Conservation (phyloP, 92 coral and sea anemone genomes). For the Phenganax stokvisi region DNA sequence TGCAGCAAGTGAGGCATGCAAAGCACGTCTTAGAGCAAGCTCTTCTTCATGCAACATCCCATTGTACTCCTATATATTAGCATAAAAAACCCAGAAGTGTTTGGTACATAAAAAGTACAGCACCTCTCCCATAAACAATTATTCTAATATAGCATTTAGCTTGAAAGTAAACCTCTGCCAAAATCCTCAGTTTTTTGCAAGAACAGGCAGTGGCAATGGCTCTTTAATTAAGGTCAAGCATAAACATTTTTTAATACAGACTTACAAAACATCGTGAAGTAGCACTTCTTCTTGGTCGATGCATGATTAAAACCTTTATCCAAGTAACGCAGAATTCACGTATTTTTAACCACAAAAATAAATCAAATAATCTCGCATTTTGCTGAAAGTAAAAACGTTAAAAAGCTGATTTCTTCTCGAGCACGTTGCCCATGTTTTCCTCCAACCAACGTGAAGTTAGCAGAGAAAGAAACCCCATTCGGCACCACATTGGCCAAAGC, state of each 20-base stretch:
- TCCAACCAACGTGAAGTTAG: neutral
- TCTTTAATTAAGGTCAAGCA: neutral
- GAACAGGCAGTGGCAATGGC: conserved; percentile 8
- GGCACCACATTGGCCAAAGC: no score
- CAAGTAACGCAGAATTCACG: neutral
- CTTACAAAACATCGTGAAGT: conserved; percentile 91
- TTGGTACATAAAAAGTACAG: neutral
- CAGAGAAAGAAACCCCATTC: neutral
- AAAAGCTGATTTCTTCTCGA: neutral
- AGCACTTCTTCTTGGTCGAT: conserved; percentile 76
- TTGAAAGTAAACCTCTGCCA: neutral
- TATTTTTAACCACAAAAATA: neutral
- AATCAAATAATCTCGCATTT: neutral
- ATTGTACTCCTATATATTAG: conserved; percentile 62
- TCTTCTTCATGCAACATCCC: conserved; percentile 94
- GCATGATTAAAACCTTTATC: conserved; percentile 51
- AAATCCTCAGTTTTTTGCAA: neutral
- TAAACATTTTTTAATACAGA: neutral
- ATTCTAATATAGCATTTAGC: no score
- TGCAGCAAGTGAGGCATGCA: conserved; percentile 79
- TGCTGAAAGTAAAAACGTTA: neutral
- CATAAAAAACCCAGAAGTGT: no score
- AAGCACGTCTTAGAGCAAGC: conserved; percentile 72
- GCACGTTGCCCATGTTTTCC: conserved; percentile 7
- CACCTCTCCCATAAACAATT: no score